Percentiles rank a stretch among this genome's conserved stretches.
Conservation (phyloP, 2,797 vertebrate genomes). For the Channallabes apus region DNA sequence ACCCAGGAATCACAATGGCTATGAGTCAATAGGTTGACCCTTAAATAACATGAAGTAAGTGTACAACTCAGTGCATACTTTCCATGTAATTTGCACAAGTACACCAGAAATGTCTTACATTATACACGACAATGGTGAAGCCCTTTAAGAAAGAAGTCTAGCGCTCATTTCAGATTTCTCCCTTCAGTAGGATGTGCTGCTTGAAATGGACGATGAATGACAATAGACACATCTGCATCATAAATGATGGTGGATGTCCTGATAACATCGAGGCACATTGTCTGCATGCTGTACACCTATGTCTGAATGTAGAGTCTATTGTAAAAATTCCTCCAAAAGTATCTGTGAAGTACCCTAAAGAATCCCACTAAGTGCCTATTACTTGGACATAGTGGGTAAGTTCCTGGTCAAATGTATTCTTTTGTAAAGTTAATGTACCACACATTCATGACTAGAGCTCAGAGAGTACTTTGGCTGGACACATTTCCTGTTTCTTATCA, state of each 20-base stretch:
- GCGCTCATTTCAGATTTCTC: constrained; percentile 26
- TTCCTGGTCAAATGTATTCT: constrained; percentile 61
- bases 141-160: constrained; percentile 36
- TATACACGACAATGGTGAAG: constrained; percentile 10
- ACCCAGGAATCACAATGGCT: background rate
- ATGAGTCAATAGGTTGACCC: background rate
- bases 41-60: constrained; percentile 6
- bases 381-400: constrained; percentile 58
- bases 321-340: constrained; percentile 58
- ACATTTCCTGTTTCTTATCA: constrained; percentile 16
- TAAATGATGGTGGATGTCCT: constrained; percentile 33
- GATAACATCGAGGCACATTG: constrained; percentile 26
- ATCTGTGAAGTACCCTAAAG: constrained; percentile 64
- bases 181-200: constrained; percentile 12
- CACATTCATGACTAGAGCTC: constrained; percentile 35
- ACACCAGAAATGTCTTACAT: constrained; percentile 13
- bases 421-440: constrained; percentile 64
- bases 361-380: constrained; percentile 68
- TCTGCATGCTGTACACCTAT: constrained; percentile 37
- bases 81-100: constrained; percentile 17
- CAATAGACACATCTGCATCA: constrained; percentile 43
- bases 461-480: constrained; percentile 36
- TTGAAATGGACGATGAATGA: constrained; percentile 33
- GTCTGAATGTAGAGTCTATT: constrained; percentile 53
- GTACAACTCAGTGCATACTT: background rate